phyloP scores from a whole-genome alignment of 2,797 vertebrate species.

The Cossypha caffra region DNA sequence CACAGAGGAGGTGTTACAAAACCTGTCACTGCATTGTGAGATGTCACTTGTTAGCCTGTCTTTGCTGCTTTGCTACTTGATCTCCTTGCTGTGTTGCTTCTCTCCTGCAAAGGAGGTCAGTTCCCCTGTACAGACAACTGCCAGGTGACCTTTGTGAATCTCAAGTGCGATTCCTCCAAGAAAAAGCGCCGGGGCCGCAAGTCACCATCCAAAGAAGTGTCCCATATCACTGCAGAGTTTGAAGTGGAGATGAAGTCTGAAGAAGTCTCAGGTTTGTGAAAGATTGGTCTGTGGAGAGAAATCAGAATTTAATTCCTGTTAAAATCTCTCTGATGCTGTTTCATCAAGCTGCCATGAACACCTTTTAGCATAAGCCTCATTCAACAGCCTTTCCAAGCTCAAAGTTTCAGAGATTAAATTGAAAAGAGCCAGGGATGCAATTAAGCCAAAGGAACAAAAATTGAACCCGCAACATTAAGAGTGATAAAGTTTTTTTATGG shows the following conservation, averaged over 20 bases:
- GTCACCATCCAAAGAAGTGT: slow-evolving; percentile 91
- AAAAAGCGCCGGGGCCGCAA: slow-evolving; percentile 91
- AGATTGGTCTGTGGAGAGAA: not conserved
- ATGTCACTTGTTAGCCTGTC: not conserved
- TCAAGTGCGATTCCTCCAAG: slow-evolving; percentile 96
- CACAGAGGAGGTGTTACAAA: not conserved
- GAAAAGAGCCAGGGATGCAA: not conserved
- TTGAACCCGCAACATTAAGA: not conserved
- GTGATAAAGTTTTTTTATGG: no score
- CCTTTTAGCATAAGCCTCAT: not conserved
- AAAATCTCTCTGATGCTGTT: not conserved
- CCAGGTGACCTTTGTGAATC: slow-evolving; percentile 91
- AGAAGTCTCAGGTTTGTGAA: slow-evolving; percentile 87
- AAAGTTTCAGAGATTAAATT: not conserved
- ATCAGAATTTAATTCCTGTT: not conserved
- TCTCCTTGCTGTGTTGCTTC: slow-evolving; percentile 7
- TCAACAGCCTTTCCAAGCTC: not conserved
- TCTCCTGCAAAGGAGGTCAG: slow-evolving; percentile 72
- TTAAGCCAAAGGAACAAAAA: not conserved
- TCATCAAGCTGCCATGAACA: not conserved
- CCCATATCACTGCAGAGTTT: slow-evolving; percentile 92
- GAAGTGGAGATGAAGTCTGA: slow-evolving; percentile 93
- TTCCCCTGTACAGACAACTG: slow-evolving; percentile 89
- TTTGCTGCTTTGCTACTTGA: slow-evolving; percentile 2
- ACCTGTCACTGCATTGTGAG: not conserved